Conservation (phyloP, 2,888 invertebrate genomes). For the Nymphalis urticae region DNA sequence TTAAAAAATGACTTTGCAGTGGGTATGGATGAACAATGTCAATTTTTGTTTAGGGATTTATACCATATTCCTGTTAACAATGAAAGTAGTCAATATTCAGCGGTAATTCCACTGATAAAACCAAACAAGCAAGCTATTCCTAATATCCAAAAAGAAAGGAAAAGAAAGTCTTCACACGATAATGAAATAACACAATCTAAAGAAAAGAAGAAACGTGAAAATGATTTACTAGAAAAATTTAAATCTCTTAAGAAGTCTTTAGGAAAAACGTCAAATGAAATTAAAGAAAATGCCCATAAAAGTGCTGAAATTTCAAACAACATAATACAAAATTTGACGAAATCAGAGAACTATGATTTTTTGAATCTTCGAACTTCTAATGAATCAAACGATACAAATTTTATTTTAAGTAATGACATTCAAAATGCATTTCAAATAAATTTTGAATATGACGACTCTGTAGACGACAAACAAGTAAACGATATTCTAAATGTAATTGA, state of each 20-base stretch:
- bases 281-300: slow-evolving; percentile 47
- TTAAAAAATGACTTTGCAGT: slow-evolving; percentile 58
- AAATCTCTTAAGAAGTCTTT: slow-evolving; percentile 60
- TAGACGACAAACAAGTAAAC: slow-evolving; percentile 57
- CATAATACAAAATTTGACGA: slow-evolving; percentile 41
- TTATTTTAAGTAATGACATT: slow-evolving; percentile 12
- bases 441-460: slow-evolving; percentile 41
- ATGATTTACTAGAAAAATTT: slow-evolving; percentile 56
- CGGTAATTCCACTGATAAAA: not conserved
- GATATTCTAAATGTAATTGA: slow-evolving; percentile 64
- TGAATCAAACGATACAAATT: slow-evolving; percentile 8
- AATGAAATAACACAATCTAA: slow-evolving; percentile 51
- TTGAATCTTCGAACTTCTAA: not conserved
- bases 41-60: slow-evolving; percentile 60
- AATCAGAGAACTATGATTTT: slow-evolving; percentile 14
- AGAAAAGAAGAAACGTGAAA: slow-evolving; percentile 68
- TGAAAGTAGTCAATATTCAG: not conserved
- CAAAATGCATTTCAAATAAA: slow-evolving; percentile 39
- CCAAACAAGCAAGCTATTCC: not conserved
- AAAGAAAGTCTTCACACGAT: slow-evolving; percentile 53
- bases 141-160: slow-evolving; percentile 49
- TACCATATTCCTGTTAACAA: slow-evolving; percentile 33
- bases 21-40: slow-evolving; percentile 74
- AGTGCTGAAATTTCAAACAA: slow-evolving; percentile 43
- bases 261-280: slow-evolving; percentile 50